Base-by-base conservation (phyloP, 2,888 invertebrate species). In the Epinotia brunnichana region DNA sequence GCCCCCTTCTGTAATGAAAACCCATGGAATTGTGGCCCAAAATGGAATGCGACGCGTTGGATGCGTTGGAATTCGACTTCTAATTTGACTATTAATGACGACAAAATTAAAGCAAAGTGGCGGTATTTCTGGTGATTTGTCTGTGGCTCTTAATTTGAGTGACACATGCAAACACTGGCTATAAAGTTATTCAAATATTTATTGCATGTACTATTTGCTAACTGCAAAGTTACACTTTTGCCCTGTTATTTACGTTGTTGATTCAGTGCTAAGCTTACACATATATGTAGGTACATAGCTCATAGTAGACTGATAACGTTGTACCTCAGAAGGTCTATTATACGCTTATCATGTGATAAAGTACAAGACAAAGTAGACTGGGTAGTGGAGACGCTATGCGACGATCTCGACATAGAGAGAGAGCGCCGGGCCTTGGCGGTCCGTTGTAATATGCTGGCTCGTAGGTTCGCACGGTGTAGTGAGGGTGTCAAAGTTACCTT, bases 161-260 rank as follows among this genome's bases (percentile, higher is more conserved):
- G 54, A 64, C 64, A 64, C 39, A n/a, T n/a, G n/a, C n/a, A 35
- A 63, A 54, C 51, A 64, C 35, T 19, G 19, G 39, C 54, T 63
- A 44, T 61, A 70, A 61, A 63, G 56, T 56, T 70, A 70, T 62
- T 70, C 21, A 53, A 60, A 69, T 69, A 19, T 60, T 60, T 21
- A 59, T 53, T 15, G 60, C 51, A 13, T 69, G 24, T 35, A 24
- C 54, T 17, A 64, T 21, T 53, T 39, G 54, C 54, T 64, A 64
- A 64, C 35, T 64, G 54, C 39, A 21, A 64, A 35, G 53, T 54
- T 53, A 60, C 68, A 69, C 51, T 69, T 56, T 41, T n/a, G 67
- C 24, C 51, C 21, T 48, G 15, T 39, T 60, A 29, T 59, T 53
- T 39, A 60, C 69, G n/a, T n/a, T 39, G 17, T 41, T 48, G 17